Conservation (phyloP, 2,888 invertebrate species). For the Drosophila limbata region DNA sequence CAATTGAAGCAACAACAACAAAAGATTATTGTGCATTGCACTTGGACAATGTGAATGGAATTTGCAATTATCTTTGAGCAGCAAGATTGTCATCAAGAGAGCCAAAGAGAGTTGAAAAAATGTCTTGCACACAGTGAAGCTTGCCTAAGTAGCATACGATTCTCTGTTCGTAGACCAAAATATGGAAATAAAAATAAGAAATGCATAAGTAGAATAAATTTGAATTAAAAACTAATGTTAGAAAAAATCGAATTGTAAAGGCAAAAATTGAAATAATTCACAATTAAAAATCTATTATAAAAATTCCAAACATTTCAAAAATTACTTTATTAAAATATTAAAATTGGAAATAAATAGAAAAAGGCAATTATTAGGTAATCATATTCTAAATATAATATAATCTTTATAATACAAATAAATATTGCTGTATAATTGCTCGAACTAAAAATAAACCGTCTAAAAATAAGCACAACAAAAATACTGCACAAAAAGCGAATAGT, state of each 20-base stretch:
- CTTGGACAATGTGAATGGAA: constrained; percentile 64
- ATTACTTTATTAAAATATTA: too few species aligned
- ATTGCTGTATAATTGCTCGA: background rate
- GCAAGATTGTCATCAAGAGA: constrained; percentile 37
- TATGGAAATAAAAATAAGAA: too few species aligned
- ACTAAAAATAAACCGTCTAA: constrained; percentile 25
- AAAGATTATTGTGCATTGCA: constrained; percentile 63
- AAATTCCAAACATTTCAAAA: too few species aligned
- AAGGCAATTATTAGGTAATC: too few species aligned
- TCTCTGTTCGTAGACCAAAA: background rate
- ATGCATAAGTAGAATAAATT: too few species aligned
- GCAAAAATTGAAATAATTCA: too few species aligned
- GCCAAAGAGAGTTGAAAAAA: background rate
- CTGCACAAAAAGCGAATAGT: background rate
- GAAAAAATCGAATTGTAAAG: too few species aligned
- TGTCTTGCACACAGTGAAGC: constrained; percentile 6
- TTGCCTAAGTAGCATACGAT: background rate
- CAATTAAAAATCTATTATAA: too few species aligned
- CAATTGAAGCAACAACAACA: constrained; percentile 21
- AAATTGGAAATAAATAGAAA: too few species aligned
- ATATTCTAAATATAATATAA: too few species aligned
- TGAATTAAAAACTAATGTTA: too few species aligned
- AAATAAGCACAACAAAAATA: constrained; percentile 40
- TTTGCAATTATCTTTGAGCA: constrained; percentile 51
- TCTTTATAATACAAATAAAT: too few species aligned